Evolutionary conservation across 2,113 vertebrate genomes (phyloP).

Genomic region (Ifrita kowaldi): DNA sequence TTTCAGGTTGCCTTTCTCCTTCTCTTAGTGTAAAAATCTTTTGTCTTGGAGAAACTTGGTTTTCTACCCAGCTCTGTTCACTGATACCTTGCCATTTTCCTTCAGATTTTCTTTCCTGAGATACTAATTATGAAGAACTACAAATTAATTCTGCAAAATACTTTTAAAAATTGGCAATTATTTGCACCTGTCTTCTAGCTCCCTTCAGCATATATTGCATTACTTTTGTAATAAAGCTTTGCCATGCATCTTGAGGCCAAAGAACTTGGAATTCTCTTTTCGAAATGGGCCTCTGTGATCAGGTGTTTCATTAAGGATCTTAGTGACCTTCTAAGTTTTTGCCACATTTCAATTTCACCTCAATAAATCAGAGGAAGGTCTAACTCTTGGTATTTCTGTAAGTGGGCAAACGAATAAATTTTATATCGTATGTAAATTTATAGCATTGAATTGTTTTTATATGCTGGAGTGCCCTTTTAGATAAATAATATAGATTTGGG

Average conservation of each 20-base stretch:
- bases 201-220: background rate
- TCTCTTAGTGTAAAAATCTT: background rate
- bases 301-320: background rate
- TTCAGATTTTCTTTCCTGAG: background rate
- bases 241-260: background rate
- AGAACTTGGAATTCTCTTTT: background rate
- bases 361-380: background rate
- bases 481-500: background rate
- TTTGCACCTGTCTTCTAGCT: background rate
- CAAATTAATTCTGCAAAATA: background rate
- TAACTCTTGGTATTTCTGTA: background rate
- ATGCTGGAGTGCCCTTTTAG: background rate
- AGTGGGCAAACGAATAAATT: background rate
- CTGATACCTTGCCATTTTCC: background rate
- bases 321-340: background rate
- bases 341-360: background rate
- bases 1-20: background rate
- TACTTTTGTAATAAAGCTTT: constrained; percentile 1
- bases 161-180: background rate
- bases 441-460: background rate
- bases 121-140: background rate
- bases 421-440: background rate
- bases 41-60: background rate
- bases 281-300: background rate
- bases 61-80: background rate